phyloP scores from a whole-genome alignment of 2,113 vertebrate genomes.

The Noturus placidus region DNA sequence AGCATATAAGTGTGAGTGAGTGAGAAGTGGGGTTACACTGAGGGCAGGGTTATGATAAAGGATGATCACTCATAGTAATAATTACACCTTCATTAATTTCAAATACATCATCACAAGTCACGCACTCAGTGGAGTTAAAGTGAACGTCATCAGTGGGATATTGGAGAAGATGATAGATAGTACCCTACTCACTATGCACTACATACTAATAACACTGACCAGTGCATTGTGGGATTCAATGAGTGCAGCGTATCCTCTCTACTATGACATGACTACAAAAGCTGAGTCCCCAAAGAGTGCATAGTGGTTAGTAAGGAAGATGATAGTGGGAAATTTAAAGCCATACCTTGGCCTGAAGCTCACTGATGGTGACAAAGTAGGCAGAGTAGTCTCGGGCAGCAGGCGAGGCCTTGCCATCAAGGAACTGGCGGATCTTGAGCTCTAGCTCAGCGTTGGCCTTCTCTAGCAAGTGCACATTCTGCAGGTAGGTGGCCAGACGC shows the following conservation, averaged over 20 bases:
- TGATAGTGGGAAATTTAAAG: too few species aligned
- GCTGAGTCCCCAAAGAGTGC: too few species aligned
- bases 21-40: not conserved
- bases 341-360: slow-evolving; percentile 1
- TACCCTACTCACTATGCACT: too few species aligned
- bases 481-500: slow-evolving; percentile 56
- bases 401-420: slow-evolving; percentile 25
- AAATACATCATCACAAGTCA: not conserved
- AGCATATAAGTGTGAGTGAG: not conserved
- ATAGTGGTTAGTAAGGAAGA: too few species aligned
- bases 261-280: too few species aligned
- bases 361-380: slow-evolving; percentile 31
- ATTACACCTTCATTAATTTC: not conserved
- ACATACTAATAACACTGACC: too few species aligned
- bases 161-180: too few species aligned
- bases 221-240: too few species aligned
- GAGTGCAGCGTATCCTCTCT: too few species aligned
- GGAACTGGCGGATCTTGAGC: slow-evolving; percentile 54
- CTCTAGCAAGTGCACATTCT: slow-evolving; percentile 54
- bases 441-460: slow-evolving; percentile 51
- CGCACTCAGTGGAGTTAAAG: too few species aligned
- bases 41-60: not conserved
- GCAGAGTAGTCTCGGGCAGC: slow-evolving; percentile 33
- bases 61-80: not conserved
- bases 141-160: too few species aligned